Evolutionary conservation across 1,140 invertebrate species (phyloP).

Genomic region (Arion vulgaris): DNA sequence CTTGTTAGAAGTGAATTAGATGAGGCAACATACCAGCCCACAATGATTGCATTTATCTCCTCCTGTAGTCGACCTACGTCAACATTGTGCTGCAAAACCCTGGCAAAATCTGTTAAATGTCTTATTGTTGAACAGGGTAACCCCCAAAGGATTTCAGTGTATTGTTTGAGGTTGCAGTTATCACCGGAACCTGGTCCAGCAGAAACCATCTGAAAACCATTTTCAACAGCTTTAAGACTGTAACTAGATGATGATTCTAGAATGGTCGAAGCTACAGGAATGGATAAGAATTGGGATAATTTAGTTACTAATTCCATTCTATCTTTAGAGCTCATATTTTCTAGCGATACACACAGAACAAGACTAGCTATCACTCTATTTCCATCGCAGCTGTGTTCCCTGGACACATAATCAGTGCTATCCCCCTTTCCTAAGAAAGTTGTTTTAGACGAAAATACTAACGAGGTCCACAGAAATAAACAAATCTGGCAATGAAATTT

Average conservation of each 20-base stretch:
- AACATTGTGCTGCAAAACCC: constrained; percentile 48
- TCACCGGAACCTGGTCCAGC: constrained; percentile 44
- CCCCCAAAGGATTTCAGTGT: constrained; percentile 45
- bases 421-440: not conserved
- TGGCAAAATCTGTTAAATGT: constrained; percentile 41
- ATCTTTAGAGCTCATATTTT: not conserved
- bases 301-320: constrained; percentile 7
- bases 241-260: constrained; percentile 8
- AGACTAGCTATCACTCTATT: constrained; percentile 37
- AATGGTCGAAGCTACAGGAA: constrained; percentile 7
- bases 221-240: constrained; percentile 27
- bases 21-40: constrained; percentile 50
- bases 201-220: constrained; percentile 44
- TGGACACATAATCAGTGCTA: not conserved
- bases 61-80: constrained; percentile 41
- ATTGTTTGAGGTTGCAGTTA: constrained; percentile 25
- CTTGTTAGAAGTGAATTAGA: constrained; percentile 27
- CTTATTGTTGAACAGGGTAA: constrained; percentile 37
- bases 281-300: constrained; percentile 35
- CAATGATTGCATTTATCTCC: constrained; percentile 35
- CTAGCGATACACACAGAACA: constrained; percentile 28
- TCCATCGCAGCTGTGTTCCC: constrained; percentile 13
- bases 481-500: not conserved
- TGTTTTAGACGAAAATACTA: not conserved
- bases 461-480: not conserved